Evolutionary conservation across 1,140 invertebrate genomes (phyloP).

Genomic region (Rhagoletis pomonella): DNA sequence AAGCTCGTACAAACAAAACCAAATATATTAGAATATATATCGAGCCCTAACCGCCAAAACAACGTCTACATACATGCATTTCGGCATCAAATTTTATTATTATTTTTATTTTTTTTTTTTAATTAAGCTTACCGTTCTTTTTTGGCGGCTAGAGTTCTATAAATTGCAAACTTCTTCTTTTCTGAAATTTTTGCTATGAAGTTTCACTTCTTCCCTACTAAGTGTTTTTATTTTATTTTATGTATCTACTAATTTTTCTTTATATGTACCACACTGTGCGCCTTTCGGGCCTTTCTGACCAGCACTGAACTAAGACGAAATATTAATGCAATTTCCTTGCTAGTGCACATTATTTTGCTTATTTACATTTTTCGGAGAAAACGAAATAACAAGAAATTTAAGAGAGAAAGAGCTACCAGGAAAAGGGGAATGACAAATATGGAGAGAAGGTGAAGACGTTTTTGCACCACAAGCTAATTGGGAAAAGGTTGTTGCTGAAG

Average conservation of each 20-base stretch:
- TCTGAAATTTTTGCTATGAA: too few species aligned
- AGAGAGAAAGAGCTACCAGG: neutral
- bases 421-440: neutral
- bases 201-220: too few species aligned
- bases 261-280: neutral
- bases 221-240: too few species aligned
- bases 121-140: too few species aligned
- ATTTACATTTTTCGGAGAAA: slow-evolving; percentile 45
- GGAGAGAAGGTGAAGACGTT: neutral
- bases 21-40: too few species aligned
- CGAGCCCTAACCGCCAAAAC: too few species aligned
- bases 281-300: neutral
- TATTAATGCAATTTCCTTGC: slow-evolving; percentile 48
- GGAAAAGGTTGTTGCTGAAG: neutral
- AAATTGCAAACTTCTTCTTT: too few species aligned
- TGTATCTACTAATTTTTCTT: neutral
- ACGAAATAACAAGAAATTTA: slow-evolving; percentile 8
- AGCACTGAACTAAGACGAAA: slow-evolving; percentile 22
- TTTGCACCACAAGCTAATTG: neutral
- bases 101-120: too few species aligned
- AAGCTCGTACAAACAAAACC: too few species aligned
- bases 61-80: too few species aligned
- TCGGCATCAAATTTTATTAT: too few species aligned
- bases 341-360: neutral
- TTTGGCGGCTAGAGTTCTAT: too few species aligned